Evolutionary conservation across 2,888 invertebrate genomes (phyloP).

Genomic region (Agriopis aurantiaria): DNA sequence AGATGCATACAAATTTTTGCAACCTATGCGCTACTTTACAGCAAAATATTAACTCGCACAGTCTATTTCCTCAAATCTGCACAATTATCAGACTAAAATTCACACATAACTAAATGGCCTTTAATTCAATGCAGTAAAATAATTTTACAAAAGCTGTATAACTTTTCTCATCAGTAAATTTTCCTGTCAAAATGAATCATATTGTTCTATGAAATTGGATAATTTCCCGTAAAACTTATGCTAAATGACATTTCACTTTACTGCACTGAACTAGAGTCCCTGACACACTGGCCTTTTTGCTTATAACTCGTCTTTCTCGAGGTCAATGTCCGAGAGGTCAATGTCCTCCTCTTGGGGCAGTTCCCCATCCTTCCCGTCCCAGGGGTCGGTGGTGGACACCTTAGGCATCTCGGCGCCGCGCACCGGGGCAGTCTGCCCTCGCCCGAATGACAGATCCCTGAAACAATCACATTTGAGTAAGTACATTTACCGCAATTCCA

Average conservation of each 20-base stretch:
- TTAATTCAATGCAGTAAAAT: conserved; percentile 3
- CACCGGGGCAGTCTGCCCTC: conserved; percentile 96
- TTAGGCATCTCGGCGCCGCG: conserved; percentile 93
- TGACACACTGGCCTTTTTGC: background rate
- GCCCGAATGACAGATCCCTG: conserved; percentile 96
- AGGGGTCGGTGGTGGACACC: conserved; percentile 89
- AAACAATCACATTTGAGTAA: conserved; percentile 11
- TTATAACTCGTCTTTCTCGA: conserved; percentile 93
- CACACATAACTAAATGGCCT: conserved; percentile 1
- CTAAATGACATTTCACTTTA: background rate
- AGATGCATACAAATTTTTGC: background rate
- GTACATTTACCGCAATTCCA: no score
- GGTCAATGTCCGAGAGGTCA: conserved; percentile 95
- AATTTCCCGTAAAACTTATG: no score
- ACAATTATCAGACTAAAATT: background rate
- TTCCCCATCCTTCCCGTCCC: conserved; percentile 98
- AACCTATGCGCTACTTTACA: background rate
- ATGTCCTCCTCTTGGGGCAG: conserved; percentile 95
- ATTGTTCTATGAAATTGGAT: background rate
- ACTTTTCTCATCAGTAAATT: background rate
- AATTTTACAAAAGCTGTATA: background rate
- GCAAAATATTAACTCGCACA: background rate
- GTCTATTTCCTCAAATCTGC: background rate
- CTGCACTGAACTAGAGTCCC: background rate
- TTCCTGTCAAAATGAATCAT: background rate